Conservation (phyloP, 2,113 vertebrate genomes). For the Megatriorchis doriae region DNA sequence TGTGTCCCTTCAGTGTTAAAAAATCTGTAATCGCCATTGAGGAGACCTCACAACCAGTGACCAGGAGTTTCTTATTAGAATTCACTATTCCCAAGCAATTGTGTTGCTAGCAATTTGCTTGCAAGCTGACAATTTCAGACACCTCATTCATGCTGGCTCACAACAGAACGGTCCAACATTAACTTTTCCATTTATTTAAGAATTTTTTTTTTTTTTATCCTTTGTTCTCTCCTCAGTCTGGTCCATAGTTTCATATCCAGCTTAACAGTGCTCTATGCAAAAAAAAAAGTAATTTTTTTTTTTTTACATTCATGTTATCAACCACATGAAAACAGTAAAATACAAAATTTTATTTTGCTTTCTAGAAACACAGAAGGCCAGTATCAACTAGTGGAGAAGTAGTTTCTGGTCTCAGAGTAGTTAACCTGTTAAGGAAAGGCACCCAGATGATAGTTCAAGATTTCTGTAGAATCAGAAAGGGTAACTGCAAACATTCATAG, state of each 20-base stretch:
- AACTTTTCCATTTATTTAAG: not conserved
- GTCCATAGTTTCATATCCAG: constrained; percentile 31
- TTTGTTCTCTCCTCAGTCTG: constrained; percentile 27
- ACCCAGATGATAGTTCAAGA: constrained; percentile 55
- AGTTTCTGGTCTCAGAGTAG: constrained; percentile 37
- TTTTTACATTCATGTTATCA: constrained; percentile 41
- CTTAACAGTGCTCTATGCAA: constrained; percentile 28
- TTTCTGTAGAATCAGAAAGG: constrained; percentile 15
- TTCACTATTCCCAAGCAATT: not conserved
- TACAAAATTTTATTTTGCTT: constrained; percentile 57
- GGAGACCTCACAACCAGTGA: not conserved
- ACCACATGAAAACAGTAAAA: constrained; percentile 28
- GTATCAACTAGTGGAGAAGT: constrained; percentile 14
- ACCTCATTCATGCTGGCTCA: not conserved
- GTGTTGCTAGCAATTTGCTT: not conserved
- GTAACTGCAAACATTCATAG: constrained; percentile 23
- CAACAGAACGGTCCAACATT: not conserved
- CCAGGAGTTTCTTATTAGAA: not conserved
- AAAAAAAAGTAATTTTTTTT: not conserved
- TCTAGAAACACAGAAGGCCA: constrained; percentile 49
- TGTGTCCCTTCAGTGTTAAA: constrained; percentile 37
- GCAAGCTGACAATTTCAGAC: not conserved
- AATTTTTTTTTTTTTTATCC: not conserved
- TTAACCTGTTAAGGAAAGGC: constrained; percentile 57
- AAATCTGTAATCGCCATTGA: not conserved